These are phyloP conservation scores for Agriopis marginaria DNA, from an alignment of 2,888 invertebrate species.

Conservation along the genomic window DNA sequence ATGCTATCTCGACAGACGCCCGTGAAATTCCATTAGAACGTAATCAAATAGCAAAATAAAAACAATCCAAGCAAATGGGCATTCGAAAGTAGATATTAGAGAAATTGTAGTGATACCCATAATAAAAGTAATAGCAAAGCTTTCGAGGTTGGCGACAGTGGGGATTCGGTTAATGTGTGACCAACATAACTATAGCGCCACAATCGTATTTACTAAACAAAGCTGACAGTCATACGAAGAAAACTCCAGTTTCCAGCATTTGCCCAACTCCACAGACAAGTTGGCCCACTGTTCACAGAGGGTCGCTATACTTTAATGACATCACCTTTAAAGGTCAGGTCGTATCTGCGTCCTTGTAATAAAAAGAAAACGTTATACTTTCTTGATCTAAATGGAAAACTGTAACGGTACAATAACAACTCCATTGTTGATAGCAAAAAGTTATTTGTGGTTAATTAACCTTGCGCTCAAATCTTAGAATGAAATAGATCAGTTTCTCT, in stretches of 20 bases:
- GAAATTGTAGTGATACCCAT: constrained; percentile 19
- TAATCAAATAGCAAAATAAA: constrained; percentile 22
- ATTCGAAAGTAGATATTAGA: constrained; percentile 21
- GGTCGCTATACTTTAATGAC: constrained; percentile 35
- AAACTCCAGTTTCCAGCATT: not conserved
- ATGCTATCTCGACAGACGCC: constrained; percentile 27
- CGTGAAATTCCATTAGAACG: constrained; percentile 23
- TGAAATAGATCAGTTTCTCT: constrained; percentile 48
- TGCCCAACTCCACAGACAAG: not conserved
- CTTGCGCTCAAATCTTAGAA: constrained; percentile 60
- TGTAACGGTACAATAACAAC: constrained; percentile 32
- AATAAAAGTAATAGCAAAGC: constrained; percentile 34
- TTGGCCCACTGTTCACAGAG: not conserved
- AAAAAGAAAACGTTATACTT: constrained; percentile 34
- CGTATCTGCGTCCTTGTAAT: constrained; percentile 40
- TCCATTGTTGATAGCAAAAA: constrained; percentile 31
- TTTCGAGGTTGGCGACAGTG: constrained; percentile 29
- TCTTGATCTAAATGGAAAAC: constrained; percentile 42
- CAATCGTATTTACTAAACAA: not conserved
- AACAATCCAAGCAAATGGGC: constrained; percentile 11
- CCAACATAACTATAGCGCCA: not conserved
- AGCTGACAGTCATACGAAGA: not conserved
- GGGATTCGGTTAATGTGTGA: not conserved
- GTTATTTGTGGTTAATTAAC: constrained; percentile 45
- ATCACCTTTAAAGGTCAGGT: constrained; percentile 43